Base-by-base conservation (phyloP, 2,113 vertebrate genomes). In the Cheirogaleus medius region DNA sequence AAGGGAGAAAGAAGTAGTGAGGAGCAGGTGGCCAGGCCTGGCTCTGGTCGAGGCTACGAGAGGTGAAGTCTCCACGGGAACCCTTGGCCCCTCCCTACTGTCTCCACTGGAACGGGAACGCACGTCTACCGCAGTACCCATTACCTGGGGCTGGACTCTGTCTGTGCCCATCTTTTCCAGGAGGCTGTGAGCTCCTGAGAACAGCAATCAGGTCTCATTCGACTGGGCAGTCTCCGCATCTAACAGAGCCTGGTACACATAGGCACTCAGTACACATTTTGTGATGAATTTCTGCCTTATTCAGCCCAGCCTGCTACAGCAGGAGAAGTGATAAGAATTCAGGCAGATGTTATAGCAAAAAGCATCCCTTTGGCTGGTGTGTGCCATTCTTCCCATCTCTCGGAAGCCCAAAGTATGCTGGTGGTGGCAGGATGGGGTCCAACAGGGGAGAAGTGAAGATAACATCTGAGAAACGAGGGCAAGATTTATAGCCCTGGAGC, bases 231-330 rank as follows among this genome's bases (percentile, higher is more conserved):
- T 13, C 73, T 60, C 12, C 0, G 11, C 5, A 15, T 78, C 63
- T 80, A 69, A 64, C 14, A 17, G 49, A 77, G 52, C 49, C 42
- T 17, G 39, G 47, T 20, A 60, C 29, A 39, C 12, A 52, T 5
- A 58, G 73, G 29, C 56, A 76, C 6, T 27, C 2, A 0, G 5
- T 1, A 47, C 3, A 0, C 9, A 42, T n/a, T 25, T 66, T 13
- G 60, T 7, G 77, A 71, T 27, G 76, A 32, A 76, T 42, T 52
- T 54, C 56, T 34, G 54, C 42, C 56, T 77, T 17, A 74, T 60
- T 20, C 47, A 42, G 77, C 20, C 27, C 54, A 47, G 77, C 29
- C 23, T 81, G 25, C 74, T n/a, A 76, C 1, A 18, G 17, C 42
- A 73, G 54, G 68, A 34, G n/a, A 64, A 8, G 32, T 25, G 25